Evolutionary conservation across 23 tunicate genomes (phyloP).

Genomic region (Ciona savignyi): DNA sequence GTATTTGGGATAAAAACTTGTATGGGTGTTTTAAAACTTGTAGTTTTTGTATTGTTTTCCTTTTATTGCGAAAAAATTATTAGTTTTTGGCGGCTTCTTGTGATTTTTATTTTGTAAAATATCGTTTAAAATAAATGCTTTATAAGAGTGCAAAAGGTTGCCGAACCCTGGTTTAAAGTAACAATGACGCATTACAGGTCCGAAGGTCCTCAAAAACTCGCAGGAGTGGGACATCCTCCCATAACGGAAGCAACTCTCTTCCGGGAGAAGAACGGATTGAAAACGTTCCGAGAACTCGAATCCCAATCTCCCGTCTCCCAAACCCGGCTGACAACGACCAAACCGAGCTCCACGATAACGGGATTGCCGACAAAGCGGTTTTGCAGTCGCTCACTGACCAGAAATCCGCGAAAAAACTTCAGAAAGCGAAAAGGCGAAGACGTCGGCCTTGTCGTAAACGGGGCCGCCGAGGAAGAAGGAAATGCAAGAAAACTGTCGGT

Average conservation of each 20-base stretch:
- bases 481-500: slow-evolving; percentile 27
- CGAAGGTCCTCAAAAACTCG: background rate
- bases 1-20: no score
- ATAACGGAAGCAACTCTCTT: background rate
- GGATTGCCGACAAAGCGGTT: slow-evolving; percentile 16
- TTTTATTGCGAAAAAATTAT: no score
- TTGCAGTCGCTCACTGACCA: slow-evolving; percentile 15
- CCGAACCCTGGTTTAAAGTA: no score
- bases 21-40: no score
- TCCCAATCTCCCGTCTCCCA: background rate
- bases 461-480: slow-evolving; percentile 8
- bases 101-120: no score
- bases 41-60: no score
- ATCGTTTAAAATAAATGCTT: no score
- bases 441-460: slow-evolving; percentile 15
- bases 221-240: background rate
- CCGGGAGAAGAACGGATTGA: background rate
- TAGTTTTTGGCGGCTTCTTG: no score
- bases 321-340: slow-evolving; percentile 26
- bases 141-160: no score
- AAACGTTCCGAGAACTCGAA: background rate
- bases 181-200: background rate
- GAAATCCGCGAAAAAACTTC: background rate
- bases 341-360: slow-evolving; percentile 58
- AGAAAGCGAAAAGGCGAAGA: slow-evolving; percentile 15